Percentiles rank a stretch among this genome's conserved stretches.
These are phyloP conservation scores for Tachysurus vachellii DNA, from an alignment of 2,113 vertebrate species.

Conservation along the genomic window DNA sequence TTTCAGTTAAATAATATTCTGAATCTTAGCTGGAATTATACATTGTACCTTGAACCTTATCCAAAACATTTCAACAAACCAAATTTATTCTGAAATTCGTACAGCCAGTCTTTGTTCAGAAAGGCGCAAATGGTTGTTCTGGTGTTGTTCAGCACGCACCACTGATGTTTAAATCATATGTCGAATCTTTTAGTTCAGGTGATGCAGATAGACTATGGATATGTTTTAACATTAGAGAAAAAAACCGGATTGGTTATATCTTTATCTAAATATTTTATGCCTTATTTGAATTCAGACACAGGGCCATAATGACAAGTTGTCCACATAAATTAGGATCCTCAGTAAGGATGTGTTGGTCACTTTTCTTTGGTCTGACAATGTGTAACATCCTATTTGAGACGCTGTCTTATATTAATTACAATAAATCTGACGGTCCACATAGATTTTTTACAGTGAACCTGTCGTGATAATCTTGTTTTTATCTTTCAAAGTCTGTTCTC, in stretches of 20 bases:
- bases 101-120: background rate
- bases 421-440: background rate
- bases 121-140: background rate
- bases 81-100: background rate
- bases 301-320: background rate
- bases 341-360: background rate
- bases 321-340: background rate
- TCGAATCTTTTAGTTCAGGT: background rate
- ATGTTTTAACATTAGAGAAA: background rate
- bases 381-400: background rate
- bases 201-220: background rate
- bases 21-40: background rate
- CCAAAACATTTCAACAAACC: background rate
- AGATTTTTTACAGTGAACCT: background rate
- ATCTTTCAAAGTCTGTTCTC: background rate
- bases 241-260: background rate
- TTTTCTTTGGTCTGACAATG: background rate
- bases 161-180: background rate
- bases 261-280: background rate
- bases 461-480: background rate
- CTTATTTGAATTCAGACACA: background rate
- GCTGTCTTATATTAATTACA: background rate
- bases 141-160: background rate
- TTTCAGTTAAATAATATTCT: background rate
- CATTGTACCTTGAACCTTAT: background rate